Conservation (phyloP, 35 echinoderm and acorn worm genomes). For the Nesometra sesokonis region DNA sequence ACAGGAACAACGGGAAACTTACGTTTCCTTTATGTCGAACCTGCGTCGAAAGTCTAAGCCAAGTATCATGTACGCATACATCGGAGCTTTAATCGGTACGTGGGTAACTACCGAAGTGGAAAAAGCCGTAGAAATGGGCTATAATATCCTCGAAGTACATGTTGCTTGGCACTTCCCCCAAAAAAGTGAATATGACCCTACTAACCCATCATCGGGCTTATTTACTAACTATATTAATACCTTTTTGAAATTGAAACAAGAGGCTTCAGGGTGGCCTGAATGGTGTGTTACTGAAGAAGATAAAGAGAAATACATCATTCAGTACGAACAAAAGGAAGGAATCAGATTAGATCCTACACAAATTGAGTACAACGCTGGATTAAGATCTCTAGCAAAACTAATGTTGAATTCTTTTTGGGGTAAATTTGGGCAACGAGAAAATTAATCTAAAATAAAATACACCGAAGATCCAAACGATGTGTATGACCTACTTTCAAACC, state of each 20-base stretch:
- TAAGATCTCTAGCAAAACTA: constrained; percentile 12
- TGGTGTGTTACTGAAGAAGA: neutral
- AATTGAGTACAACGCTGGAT: constrained; percentile 5
- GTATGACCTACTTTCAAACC: neutral
- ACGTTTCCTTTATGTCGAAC: constrained; percentile 12
- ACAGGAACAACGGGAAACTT: neutral
- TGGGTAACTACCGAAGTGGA: constrained; percentile 1
- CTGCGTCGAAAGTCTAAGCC: neutral
- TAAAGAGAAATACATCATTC: neutral
- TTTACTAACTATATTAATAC: constrained; percentile 4
- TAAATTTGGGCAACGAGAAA: constrained; percentile 16
- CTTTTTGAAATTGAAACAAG: constrained; percentile 6
- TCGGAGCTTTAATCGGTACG: neutral
- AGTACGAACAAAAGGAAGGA: neutral
- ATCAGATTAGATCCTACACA: neutral
- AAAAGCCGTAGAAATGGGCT: neutral
- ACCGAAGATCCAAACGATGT: neutral
- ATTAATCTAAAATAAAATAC: neutral
- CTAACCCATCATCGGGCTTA: neutral
- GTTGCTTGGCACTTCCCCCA: neutral
- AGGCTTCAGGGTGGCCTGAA: neutral
- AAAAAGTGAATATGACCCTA: neutral
- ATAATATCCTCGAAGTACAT: neutral
- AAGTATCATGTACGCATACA: neutral
- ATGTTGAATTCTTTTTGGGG: constrained; percentile 30